Conservation (phyloP, 2,113 vertebrate species). For the Furnarius figulus region DNA sequence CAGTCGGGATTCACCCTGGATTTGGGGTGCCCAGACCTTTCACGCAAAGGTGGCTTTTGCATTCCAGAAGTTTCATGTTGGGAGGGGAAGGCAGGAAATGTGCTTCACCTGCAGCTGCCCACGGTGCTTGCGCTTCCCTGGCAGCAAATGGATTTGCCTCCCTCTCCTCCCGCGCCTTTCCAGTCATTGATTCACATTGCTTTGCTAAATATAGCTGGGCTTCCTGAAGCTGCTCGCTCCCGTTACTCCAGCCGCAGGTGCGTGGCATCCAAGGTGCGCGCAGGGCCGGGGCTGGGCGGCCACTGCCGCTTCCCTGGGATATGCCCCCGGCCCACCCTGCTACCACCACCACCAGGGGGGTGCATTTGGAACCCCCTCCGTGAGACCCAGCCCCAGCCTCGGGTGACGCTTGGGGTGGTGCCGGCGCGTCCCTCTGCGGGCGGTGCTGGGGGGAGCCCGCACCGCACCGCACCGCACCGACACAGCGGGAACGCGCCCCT, state of each 20-base stretch:
- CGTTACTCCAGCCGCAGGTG: neutral
- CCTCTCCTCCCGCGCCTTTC: neutral
- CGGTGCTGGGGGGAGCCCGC: neutral
- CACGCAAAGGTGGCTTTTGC: rapidly evolving
- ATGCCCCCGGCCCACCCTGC: too few relatives aligned
- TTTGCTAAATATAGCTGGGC: neutral
- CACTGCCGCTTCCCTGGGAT: rapidly evolving
- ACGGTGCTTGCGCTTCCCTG: neutral
- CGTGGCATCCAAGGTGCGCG: neutral
- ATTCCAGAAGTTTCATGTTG: neutral
- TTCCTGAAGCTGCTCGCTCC: neutral
- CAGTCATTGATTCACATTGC: neutral
- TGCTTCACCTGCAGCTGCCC: neutral
- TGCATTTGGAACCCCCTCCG: too few relatives aligned
- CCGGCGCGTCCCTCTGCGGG: neutral
- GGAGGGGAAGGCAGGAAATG: neutral
- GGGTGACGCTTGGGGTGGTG: rapidly evolving
- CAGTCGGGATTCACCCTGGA: rapidly evolving
- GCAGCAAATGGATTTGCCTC: neutral
- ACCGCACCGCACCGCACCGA: too few relatives aligned
- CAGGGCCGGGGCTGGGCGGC: neutral
- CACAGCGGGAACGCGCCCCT: neutral
- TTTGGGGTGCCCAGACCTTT: neutral
- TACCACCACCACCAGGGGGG: too few relatives aligned
- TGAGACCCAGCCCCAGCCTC: neutral